Evolutionary conservation across 2,888 invertebrate species (phyloP), one percentile per base, ranked within the genome.

Genomic region (Lottia gigantea): DNA sequence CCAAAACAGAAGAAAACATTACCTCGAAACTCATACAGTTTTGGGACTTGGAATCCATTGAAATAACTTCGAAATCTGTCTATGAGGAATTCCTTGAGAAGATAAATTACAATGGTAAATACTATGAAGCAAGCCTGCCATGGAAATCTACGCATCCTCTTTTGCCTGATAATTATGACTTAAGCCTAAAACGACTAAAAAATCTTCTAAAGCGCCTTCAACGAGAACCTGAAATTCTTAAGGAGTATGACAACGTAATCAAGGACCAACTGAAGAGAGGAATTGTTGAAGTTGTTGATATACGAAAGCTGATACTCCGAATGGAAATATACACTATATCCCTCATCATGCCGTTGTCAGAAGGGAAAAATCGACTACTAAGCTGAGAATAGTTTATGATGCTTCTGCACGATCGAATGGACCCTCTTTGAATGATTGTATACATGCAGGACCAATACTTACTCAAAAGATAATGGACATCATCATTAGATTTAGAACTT

Each of bases 401-500:
- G 55, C 55, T 15, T 55, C 55, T 23, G 55, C 55, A 55, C 19
- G 23, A 55, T 55, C 55, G 2, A 55, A 23, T 55, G 55, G 55
- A 55, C 55, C 55, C 19, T 55, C 55, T 23, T 23, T 55, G 15
- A 55, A 55, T 23, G 55, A 55, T 11, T 55, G 55, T 55, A 15
- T 55, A 19, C 55, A 23, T 55, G 55, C 23, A 19, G 55, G 55
- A 16, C 49, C 49, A n/a, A n/a, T 23, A 55, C 19, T 55, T n/a
- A 55, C 55, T 16, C 55, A 55, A 14, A 55, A 19, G 55, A 55
- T 55, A 19, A 55, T 55, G 55, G 55, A 55, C 19, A 55, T 55
- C 55, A 55, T 55, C 19, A 55, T 55, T 19, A n/a, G 55, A 23
- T 55, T 55, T n/a, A n/a, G 55, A 55, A 19, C 8, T 23, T 55